Evolutionary conservation across 2,113 vertebrate species (phyloP).

Genomic region (Polypterus senegalus): DNA sequence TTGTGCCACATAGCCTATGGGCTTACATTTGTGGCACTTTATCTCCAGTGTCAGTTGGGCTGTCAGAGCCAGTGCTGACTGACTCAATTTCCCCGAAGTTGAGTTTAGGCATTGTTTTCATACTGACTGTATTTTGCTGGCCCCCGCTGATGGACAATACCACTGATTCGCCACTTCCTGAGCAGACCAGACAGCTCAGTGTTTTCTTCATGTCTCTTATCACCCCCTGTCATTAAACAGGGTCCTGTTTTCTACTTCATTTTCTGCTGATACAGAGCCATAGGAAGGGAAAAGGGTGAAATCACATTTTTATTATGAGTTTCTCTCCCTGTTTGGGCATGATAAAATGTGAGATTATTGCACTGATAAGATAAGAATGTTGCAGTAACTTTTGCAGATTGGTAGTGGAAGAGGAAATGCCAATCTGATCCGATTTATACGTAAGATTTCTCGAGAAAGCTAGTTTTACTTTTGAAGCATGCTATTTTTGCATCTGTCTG

Average conservation of each 20-base stretch:
- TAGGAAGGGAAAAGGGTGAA: constrained; percentile 31
- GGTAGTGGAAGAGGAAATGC: constrained; percentile 41
- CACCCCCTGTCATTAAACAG: constrained; percentile 40
- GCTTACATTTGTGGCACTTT: constrained; percentile 21
- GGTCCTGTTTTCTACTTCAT: constrained; percentile 39
- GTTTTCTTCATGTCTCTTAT: constrained; percentile 52
- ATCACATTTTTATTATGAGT: constrained; percentile 28
- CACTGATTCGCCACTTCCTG: constrained; percentile 51
- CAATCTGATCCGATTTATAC: constrained; percentile 38
- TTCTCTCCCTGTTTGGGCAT: constrained; percentile 55
- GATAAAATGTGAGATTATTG: constrained; percentile 45
- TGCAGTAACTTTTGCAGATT: constrained; percentile 34
- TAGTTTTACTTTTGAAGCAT: constrained; percentile 19
- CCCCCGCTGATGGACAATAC: constrained; percentile 39
- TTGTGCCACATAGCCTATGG: neutral
- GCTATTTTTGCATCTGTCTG: constrained; percentile 36
- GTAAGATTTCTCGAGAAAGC: constrained; percentile 38
- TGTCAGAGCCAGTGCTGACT: constrained; percentile 27
- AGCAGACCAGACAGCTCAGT: constrained; percentile 48
- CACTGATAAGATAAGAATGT: constrained; percentile 42
- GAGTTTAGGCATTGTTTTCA: constrained; percentile 36
- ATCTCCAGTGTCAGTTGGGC: constrained; percentile 23
- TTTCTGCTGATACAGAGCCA: constrained; percentile 36
- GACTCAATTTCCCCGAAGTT: constrained; percentile 38
- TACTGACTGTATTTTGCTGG: constrained; percentile 30